Base-by-base conservation (phyloP, 2,888 invertebrate genomes). In the Sipha maydis region DNA sequence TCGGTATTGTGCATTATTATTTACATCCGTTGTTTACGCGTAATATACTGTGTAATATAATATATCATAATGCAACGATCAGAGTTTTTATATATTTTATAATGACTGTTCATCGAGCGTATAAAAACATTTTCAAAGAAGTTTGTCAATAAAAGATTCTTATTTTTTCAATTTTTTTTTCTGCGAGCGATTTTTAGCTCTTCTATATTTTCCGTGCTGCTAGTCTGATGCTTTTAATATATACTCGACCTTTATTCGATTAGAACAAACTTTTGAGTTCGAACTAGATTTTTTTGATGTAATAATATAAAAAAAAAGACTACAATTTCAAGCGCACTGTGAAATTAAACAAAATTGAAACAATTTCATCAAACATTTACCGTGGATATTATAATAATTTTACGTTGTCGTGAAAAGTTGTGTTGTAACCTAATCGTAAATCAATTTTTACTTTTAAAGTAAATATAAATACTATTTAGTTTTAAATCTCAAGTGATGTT, bases 221-320 rank as follows among this genome's bases (percentile, higher is more conserved):
- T 73, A 75, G n/a, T 21, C 34, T 38, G 75, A 56, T 34, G 73
- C n/a, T n/a, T 19, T 38, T 34, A 73, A 83, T 83, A 56, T 38
- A 21, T n/a, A 48, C 48, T n/a, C 56, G 54, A 21, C 54, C 54
- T 75, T 56, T 82, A 82, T 83, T 73, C 56, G 17, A 34, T 75
- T 34, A 0, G n/a, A 73, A 54, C 34, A 19, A 73, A n/a, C 83
- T 56, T 83, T 56, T 9, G 25, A 83, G 54, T 31, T 28, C 5
- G 3, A 48, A 41, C 71, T 14, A n/a, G 19, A 41, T 7, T 41
- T 56, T 83, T 75, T 19, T 56, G 31, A 38, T 71, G 83, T 48
- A 71, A 28, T 71, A 41, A 1, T 31, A 48, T 14, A 48, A 21
- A 41, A 21, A 67, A 67, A 48, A 48, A 48, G 14, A 14, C 14